These are phyloP conservation scores for Drosophila ochracea DNA, from an alignment of 2,888 invertebrate genomes.

Conservation along the genomic window DNA sequence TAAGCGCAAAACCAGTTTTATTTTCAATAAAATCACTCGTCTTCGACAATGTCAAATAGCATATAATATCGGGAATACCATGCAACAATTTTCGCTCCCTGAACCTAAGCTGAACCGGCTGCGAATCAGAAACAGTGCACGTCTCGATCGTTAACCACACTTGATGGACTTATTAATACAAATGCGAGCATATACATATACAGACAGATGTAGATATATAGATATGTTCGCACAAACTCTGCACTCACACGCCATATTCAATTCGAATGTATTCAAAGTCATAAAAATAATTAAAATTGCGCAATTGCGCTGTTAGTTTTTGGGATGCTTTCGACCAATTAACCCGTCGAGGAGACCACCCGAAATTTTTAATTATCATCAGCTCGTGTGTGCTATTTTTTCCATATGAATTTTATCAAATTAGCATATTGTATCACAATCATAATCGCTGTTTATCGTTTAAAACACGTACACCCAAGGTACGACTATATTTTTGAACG, in stretches of 20 bases:
- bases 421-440: conserved; percentile 34
- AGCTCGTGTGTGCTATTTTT: not conserved
- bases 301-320: conserved; percentile 20
- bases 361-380: not conserved
- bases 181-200: not conserved
- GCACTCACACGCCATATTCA: not conserved
- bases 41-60: conserved; percentile 33
- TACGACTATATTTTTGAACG: conserved; percentile 11
- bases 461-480: conserved; percentile 51
- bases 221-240: not conserved
- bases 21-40: conserved; percentile 36
- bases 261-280: conserved; percentile 33
- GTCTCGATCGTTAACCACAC: conserved; percentile 23
- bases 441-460: conserved; percentile 18
- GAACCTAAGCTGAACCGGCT: conserved; percentile 12
- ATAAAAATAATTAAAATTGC: conserved; percentile 33
- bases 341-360: conserved; percentile 11
- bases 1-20: conserved; percentile 66
- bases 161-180: conserved; percentile 43
- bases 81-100: conserved; percentile 31
- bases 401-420: conserved; percentile 28
- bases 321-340: not conserved
- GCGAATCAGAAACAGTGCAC: conserved; percentile 17
- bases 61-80: conserved; percentile 62
- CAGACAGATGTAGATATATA: not conserved